Evolutionary conservation across 2,113 vertebrate species (phyloP).

Genomic region (Rousettus leschenaultii): DNA sequence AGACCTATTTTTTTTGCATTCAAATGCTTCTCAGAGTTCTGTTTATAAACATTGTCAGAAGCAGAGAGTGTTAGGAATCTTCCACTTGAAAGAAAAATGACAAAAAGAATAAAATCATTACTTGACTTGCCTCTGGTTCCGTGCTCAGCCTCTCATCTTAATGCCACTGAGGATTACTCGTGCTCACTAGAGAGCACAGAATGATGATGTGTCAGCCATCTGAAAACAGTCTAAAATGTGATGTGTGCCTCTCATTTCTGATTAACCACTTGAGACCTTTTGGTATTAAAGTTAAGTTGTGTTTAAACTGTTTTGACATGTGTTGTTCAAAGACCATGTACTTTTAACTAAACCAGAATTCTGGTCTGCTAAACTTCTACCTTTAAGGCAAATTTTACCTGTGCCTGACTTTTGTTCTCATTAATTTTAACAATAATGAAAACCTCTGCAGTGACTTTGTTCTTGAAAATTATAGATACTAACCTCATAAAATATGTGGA

Average conservation of each 20-base stretch:
- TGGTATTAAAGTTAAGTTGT: not conserved
- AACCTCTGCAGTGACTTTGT: not conserved
- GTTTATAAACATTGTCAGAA: not conserved
- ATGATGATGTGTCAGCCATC: constrained; percentile 1
- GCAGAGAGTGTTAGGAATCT: constrained; percentile 24
- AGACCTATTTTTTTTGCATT: not conserved
- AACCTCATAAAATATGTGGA: not conserved
- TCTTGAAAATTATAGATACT: constrained; percentile 32
- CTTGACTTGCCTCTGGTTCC: not conserved
- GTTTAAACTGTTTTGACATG: not conserved
- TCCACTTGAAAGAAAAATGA: constrained; percentile 47
- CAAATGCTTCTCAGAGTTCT: constrained; percentile 28
- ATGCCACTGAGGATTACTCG: not conserved
- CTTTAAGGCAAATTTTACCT: constrained; percentile 32
- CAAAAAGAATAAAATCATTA: constrained; percentile 26
- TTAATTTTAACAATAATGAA: constrained; percentile 7
- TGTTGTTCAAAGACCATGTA: not conserved
- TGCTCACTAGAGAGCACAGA: not conserved
- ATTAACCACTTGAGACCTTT: not conserved
- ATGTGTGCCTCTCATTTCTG: not conserved
- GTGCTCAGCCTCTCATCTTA: not conserved
- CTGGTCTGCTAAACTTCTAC: not conserved
- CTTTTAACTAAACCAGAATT: not conserved
- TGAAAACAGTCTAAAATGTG: not conserved
- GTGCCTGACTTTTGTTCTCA: not conserved